These are phyloP conservation scores for Stichodactyla mertensii DNA, from an alignment of 64 coral and sea anemone species.

Conservation along the genomic window DNA sequence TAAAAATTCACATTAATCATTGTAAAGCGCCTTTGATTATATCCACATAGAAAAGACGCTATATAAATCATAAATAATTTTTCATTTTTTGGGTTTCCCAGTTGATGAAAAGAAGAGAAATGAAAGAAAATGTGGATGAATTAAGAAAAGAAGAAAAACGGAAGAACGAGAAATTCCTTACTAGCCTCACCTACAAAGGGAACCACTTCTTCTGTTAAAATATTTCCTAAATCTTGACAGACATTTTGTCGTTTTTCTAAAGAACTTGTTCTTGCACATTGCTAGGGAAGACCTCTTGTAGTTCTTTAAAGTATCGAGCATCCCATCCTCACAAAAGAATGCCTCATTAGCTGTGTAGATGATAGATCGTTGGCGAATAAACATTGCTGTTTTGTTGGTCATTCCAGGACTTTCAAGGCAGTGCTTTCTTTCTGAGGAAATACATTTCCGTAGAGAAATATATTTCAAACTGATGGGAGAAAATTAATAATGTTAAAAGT, in stretches of 20 bases:
- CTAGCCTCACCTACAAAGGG: not conserved
- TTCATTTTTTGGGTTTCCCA: too few species aligned
- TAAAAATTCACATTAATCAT: too few species aligned
- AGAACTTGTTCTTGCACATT: not conserved
- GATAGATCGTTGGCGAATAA: not conserved
- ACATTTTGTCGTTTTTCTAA: constrained; percentile 1
- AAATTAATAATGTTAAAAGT: not conserved
- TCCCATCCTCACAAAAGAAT: constrained; percentile 9
- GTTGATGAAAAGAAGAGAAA: too few species aligned
- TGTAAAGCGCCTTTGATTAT: too few species aligned
- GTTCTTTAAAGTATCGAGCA: not conserved
- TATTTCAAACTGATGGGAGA: not conserved
- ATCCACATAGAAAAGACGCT: too few species aligned
- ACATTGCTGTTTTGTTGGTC: not conserved
- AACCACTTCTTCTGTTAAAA: constrained; percentile 7
- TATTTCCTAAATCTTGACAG: not conserved
- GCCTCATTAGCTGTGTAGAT: not conserved
- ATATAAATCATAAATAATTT: too few species aligned
- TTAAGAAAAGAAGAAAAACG: too few species aligned
- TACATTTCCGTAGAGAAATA: not conserved
- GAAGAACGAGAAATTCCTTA: too few species aligned
- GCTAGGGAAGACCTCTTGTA: not conserved
- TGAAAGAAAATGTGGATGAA: too few species aligned
- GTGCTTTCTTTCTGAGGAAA: not conserved
- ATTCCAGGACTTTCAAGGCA: not conserved